Conservation (phyloP, 2,797 vertebrate genomes). For the Poeciliopsis infans region DNA sequence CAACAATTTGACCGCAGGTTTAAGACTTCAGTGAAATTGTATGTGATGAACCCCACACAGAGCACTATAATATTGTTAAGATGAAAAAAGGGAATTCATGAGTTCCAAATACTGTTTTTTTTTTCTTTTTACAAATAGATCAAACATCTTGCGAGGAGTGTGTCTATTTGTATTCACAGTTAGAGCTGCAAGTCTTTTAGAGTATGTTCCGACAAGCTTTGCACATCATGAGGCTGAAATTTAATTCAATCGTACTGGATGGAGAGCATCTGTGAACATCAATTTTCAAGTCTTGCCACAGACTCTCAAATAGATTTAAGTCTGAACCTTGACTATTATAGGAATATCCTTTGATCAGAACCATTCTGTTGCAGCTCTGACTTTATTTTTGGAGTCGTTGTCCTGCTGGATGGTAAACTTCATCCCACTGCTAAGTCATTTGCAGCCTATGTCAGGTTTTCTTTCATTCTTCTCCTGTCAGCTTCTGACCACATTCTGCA, state of each 20-base stretch:
- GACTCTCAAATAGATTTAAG: neutral
- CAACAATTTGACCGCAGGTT: neutral
- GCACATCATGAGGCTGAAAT: neutral
- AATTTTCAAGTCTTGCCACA: neutral
- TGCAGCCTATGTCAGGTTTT: neutral
- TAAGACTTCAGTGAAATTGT: neutral
- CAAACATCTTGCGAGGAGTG: neutral
- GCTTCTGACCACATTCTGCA: neutral
- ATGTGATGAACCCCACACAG: neutral
- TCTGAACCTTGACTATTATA: neutral
- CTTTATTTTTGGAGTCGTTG: neutral
- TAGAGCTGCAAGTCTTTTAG: neutral
- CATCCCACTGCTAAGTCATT: neutral
- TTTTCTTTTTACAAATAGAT: neutral
- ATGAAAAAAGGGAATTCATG: neutral
- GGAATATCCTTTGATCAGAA: constrained; percentile 1
- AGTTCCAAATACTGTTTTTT: neutral
- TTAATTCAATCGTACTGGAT: neutral
- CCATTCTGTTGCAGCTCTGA: neutral
- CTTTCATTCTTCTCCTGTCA: neutral
- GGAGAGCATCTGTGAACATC: neutral
- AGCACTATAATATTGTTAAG: neutral
- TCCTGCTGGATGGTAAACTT: neutral
- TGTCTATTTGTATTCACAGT: neutral
- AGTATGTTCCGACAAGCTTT: constrained; percentile 1